Conservation (phyloP, 35 echinoderm and acorn worm genomes). For the Ophioderma brevispina region DNA sequence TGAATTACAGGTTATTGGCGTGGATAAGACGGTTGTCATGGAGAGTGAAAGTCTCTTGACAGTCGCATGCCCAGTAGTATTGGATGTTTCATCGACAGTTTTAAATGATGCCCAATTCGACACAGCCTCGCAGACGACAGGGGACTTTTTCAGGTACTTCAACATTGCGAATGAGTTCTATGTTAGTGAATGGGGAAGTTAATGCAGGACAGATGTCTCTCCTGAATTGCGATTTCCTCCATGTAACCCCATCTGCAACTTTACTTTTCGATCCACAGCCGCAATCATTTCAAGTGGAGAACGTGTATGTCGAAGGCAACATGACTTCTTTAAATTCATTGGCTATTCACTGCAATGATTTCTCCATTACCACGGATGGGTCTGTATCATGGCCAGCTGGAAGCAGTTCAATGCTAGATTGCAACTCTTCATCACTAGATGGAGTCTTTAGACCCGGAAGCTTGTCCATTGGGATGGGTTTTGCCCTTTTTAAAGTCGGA, state of each 20-base stretch:
- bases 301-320: constrained; percentile 33
- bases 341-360: constrained; percentile 2
- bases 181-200: constrained; percentile 40
- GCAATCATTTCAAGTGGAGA: constrained; percentile 22
- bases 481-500: constrained; percentile 40
- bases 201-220: constrained; percentile 49
- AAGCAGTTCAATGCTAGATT: constrained; percentile 24
- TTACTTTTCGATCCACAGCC: constrained; percentile 32
- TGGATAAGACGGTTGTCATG: constrained; percentile 44
- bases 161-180: constrained; percentile 4
- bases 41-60: constrained; percentile 20
- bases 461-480: constrained; percentile 32
- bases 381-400: constrained; percentile 49
- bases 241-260: neutral
- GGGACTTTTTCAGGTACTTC: constrained; percentile 13
- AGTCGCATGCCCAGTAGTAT: constrained; percentile 46
- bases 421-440: constrained; percentile 35
- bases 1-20: constrained; percentile 33
- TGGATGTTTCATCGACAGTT: constrained; percentile 8
- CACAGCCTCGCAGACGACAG: constrained; percentile 1
- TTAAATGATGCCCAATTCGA: constrained; percentile 63
- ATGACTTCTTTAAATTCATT: constrained; percentile 48
- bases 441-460: constrained; percentile 57
- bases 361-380: constrained; percentile 28
- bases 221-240: constrained; percentile 9